Conservation (phyloP, 1,140 invertebrate species). For the Gryon sp. region DNA sequence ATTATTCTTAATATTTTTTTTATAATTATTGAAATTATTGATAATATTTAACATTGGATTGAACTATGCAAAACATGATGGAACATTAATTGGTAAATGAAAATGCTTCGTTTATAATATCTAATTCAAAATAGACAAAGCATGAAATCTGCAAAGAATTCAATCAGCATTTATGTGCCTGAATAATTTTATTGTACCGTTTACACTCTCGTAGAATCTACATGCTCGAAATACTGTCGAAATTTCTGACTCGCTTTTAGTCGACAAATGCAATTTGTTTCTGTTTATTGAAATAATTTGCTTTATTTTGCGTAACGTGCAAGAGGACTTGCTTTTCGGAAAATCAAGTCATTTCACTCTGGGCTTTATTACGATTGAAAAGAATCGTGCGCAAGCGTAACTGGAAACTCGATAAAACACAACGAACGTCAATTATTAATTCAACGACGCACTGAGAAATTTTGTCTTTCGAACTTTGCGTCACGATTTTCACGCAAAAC, state of each 20-base stretch:
- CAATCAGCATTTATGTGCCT: constrained; percentile 10
- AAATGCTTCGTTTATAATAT: constrained; percentile 27
- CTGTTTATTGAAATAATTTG: constrained; percentile 26
- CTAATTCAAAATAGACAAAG: constrained; percentile 3
- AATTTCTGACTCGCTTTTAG: constrained; percentile 9
- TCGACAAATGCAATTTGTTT: not conserved
- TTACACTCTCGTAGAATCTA: constrained; percentile 4
- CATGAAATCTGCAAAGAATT: constrained; percentile 16
- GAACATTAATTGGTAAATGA: too few species aligned
- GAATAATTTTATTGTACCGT: constrained; percentile 16
- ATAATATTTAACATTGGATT: too few species aligned
- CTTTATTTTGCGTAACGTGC: not conserved
- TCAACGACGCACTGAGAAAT: too few species aligned
- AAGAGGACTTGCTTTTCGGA: not conserved
- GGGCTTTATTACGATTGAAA: not conserved
- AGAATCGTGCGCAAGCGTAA: too few species aligned
- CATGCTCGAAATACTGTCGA: not conserved
- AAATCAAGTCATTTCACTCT: constrained; percentile 7
- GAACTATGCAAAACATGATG: too few species aligned
- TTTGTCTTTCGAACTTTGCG: not conserved
- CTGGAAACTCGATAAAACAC: too few species aligned
- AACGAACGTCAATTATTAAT: too few species aligned
- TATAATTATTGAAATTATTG: too few species aligned
- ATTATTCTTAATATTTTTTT: too few species aligned
- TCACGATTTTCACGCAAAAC: not conserved